A percentile compares a stretch with the other conserved stretches of the same genome.
Evolutionary conservation across 2,888 invertebrate genomes (phyloP).

Genomic region (Orgyia antiqua): DNA sequence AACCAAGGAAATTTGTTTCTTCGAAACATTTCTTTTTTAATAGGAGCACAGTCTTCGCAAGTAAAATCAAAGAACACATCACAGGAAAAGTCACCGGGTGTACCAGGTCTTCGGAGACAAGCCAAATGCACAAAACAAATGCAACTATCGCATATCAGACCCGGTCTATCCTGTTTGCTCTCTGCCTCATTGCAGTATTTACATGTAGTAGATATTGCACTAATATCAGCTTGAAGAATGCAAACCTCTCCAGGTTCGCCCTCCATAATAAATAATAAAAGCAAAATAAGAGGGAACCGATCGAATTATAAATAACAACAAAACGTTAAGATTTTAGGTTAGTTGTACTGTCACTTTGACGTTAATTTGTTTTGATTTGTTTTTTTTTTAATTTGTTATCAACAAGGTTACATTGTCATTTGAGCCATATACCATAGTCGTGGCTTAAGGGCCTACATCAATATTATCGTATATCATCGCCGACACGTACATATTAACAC

Average conservation of each 20-base stretch:
- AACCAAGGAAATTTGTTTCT: slow-evolving; percentile 86
- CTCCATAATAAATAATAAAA: slow-evolving; percentile 14
- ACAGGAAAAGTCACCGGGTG: slow-evolving; percentile 84
- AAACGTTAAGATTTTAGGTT: background rate
- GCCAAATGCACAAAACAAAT: slow-evolving; percentile 79
- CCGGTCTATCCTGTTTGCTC: slow-evolving; percentile 76
- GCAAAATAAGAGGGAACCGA: background rate
- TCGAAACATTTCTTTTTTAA: slow-evolving; percentile 75
- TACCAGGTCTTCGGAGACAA: slow-evolving; percentile 81
- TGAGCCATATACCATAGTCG: background rate
- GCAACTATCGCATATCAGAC: slow-evolving; percentile 80
- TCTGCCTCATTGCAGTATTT: slow-evolving; percentile 78
- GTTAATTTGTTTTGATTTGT: background rate
- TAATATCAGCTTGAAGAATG: slow-evolving; percentile 18
- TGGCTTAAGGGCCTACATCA: no score
- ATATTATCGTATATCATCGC: no score
- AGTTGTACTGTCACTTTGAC: background rate
- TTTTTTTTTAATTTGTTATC: no score
- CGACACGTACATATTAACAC: no score
- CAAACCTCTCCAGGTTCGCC: slow-evolving; percentile 11
- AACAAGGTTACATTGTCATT: background rate
- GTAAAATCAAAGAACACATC: slow-evolving; percentile 87
- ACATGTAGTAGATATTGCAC: slow-evolving; percentile 46
- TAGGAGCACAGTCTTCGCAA: slow-evolving; percentile 81
- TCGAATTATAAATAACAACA: background rate